Percentiles rank a stretch among this genome's conserved stretches.
These are phyloP conservation scores for Fulica atra DNA, from an alignment of 2,113 vertebrate species.

Conservation along the genomic window DNA sequence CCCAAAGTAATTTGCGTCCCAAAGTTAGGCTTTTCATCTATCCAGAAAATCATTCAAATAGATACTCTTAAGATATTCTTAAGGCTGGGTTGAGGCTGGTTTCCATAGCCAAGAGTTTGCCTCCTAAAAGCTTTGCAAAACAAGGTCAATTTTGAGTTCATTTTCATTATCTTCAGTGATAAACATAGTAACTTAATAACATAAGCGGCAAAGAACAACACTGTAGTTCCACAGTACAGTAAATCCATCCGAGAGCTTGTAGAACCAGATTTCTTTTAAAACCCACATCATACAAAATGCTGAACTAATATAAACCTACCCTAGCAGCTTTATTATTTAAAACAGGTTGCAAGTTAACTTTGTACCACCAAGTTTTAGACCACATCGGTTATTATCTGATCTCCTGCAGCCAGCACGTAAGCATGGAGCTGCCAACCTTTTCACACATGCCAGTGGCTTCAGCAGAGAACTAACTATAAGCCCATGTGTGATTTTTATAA, in stretches of 20 bases:
- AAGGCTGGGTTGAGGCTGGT: neutral
- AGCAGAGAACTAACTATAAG: neutral
- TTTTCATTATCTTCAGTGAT: conserved; percentile 39
- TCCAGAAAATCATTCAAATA: neutral
- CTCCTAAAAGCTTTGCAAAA: neutral
- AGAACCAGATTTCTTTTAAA: neutral
- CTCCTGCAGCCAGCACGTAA: neutral
- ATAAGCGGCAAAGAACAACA: neutral
- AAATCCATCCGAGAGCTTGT: conserved; percentile 31
- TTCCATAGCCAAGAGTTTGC: neutral
- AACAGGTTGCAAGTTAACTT: neutral
- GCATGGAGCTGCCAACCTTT: neutral
- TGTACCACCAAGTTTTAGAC: neutral
- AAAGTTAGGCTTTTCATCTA: neutral
- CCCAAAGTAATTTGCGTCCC: neutral
- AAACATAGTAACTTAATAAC: conserved; percentile 18
- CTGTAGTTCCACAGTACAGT: neutral
- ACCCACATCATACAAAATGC: neutral
- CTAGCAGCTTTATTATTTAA: neutral
- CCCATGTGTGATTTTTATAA: rapidly evolving
- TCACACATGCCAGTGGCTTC: neutral
- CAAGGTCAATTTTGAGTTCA: neutral
- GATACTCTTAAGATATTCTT: neutral
- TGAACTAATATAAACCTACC: neutral
- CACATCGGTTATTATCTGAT: neutral